Evolutionary conservation across 2,888 invertebrate genomes (phyloP).

Genomic region (Ariolimax columbianus): DNA sequence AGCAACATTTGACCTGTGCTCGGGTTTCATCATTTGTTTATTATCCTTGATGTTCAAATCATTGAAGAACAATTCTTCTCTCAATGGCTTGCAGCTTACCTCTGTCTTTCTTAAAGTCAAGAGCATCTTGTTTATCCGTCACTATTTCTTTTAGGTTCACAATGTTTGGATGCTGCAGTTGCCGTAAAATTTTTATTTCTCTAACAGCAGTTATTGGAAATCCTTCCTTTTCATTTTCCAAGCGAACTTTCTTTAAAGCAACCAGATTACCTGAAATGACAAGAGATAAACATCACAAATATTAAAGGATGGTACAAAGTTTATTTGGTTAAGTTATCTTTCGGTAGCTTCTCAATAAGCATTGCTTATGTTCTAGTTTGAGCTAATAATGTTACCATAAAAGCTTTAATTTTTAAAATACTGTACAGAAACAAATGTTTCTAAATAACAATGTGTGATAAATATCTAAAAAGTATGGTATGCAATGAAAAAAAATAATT

Average conservation of each 20-base stretch:
- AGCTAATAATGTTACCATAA: too few species aligned
- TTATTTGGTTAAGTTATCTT: too few species aligned
- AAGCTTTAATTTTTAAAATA: too few species aligned
- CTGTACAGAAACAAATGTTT: neutral
- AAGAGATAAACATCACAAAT: neutral
- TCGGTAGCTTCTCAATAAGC: too few species aligned
- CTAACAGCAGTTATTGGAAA: slow-evolving; percentile 91
- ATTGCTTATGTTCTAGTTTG: too few species aligned
- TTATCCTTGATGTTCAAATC: too few species aligned
- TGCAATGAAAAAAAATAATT: neutral
- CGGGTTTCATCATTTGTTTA: too few species aligned
- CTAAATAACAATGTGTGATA: neutral
- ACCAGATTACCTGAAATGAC: slow-evolving; percentile 39
- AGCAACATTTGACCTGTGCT: too few species aligned
- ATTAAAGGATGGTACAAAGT: neutral
- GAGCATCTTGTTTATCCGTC: slow-evolving; percentile 97
- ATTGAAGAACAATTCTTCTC: too few species aligned
- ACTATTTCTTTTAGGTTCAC: slow-evolving; percentile 98
- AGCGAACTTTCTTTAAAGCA: slow-evolving; percentile 86
- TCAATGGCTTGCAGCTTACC: slow-evolving; percentile 63
- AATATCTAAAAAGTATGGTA: neutral
- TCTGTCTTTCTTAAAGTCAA: slow-evolving; percentile 85
- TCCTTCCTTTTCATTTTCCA: slow-evolving; percentile 99
- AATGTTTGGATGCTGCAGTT: slow-evolving; percentile 97
- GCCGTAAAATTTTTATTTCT: slow-evolving; percentile 98